phyloP scores from a whole-genome alignment of 2,888 invertebrate genomes.

The Helobdella robusta region DNA sequence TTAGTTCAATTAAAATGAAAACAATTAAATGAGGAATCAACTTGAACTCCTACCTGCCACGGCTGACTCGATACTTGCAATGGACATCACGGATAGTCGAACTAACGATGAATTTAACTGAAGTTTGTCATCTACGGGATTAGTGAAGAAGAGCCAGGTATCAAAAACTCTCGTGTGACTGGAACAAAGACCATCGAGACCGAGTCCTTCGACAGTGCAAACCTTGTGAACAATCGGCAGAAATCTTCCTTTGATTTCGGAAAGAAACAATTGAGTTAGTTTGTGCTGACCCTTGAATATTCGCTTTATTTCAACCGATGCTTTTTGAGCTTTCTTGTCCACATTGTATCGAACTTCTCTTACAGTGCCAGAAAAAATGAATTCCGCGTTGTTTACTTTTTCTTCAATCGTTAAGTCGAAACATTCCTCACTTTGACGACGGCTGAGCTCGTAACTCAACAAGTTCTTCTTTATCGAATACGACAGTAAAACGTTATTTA shows the following conservation, averaged over 20 bases:
- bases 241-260: constrained; percentile 12
- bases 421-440: background rate
- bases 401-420: background rate
- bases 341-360: constrained; percentile 7
- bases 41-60: background rate
- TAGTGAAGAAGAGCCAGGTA: constrained; percentile 20
- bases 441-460: too few relatives aligned
- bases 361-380: constrained; percentile 19
- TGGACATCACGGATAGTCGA: constrained; percentile 1
- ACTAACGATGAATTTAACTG: background rate
- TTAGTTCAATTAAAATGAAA: background rate
- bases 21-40: background rate
- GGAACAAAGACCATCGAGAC: background rate
- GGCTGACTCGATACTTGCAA: constrained; percentile 9
- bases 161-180: background rate
- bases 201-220: constrained; percentile 15
- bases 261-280: background rate
- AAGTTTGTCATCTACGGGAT: background rate
- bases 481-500: too few relatives aligned
- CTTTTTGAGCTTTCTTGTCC: background rate
- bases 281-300: constrained; percentile 10
- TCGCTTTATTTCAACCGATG: constrained; percentile 17
- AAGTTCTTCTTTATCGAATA: too few relatives aligned
- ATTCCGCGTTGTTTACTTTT: background rate
- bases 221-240: constrained; percentile 6